Conservation (phyloP, 2,797 vertebrate species). For the Pyrrhura leucotis region DNA sequence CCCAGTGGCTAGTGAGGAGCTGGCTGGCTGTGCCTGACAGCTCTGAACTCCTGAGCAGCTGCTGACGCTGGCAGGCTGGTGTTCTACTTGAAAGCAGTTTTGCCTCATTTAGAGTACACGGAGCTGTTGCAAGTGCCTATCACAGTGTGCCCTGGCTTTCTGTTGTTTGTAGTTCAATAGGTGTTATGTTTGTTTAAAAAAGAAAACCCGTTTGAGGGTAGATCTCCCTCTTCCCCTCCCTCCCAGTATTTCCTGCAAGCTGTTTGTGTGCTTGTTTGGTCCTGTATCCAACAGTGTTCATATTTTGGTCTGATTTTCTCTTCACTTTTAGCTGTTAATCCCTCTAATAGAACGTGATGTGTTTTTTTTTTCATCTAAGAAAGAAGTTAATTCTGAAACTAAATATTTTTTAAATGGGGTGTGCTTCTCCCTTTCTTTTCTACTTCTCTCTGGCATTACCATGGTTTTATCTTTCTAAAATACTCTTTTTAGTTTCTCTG, state of each 20-base stretch:
- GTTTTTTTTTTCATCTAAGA: neutral
- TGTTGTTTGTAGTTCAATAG: neutral
- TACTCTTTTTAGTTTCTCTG: neutral
- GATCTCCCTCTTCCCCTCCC: neutral
- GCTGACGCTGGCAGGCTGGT: neutral
- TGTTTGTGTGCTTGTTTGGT: neutral
- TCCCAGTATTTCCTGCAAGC: neutral
- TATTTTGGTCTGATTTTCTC: neutral
- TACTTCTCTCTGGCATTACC: neutral
- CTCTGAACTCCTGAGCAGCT: neutral
- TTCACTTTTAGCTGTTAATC: neutral
- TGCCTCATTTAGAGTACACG: neutral
- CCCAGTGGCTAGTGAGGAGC: neutral
- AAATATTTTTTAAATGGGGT: neutral
- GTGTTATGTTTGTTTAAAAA: neutral
- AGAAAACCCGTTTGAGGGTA: neutral
- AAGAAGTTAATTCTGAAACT: neutral
- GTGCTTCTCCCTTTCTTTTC: neutral
- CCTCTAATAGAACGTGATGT: neutral
- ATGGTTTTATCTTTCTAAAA: neutral
- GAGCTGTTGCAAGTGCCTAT: conserved; percentile 10
- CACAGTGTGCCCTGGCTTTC: neutral
- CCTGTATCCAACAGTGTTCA: neutral
- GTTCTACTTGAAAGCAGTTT: conserved; percentile 25
- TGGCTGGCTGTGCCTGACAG: neutral